Evolutionary conservation across 2,113 vertebrate genomes (phyloP).

Genomic region (Dromaius novaehollandiae): DNA sequence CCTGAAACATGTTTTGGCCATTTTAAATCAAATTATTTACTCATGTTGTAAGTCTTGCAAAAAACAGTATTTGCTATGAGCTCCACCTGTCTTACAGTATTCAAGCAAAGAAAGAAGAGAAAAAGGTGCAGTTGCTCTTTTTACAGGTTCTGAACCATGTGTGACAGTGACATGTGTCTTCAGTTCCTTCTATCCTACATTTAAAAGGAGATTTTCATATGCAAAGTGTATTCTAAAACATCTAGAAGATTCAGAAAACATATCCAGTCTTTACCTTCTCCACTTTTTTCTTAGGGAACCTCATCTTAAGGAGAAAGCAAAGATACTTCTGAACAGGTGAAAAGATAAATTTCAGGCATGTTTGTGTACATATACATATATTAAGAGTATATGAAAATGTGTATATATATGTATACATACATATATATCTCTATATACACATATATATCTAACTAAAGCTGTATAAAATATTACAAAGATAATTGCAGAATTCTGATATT

Average conservation of each 20-base stretch:
- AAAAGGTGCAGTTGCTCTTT: neutral
- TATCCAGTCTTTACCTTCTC: neutral
- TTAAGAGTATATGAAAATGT: no score
- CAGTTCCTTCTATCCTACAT: neutral
- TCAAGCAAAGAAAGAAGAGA: neutral
- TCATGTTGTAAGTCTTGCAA: neutral
- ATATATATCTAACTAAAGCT: neutral
- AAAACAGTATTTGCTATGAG: neutral
- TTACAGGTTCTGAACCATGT: neutral
- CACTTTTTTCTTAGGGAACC: neutral
- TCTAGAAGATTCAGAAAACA: neutral
- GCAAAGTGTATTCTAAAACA: neutral
- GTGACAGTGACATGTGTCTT: neutral
- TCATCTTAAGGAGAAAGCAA: neutral
- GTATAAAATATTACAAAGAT: neutral
- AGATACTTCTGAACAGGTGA: neutral
- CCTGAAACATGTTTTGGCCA: accelerated
- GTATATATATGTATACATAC: neutral
- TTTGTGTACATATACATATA: neutral
- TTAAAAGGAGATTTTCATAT: neutral
- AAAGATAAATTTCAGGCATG: neutral
- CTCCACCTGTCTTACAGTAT: neutral
- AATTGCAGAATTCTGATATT: neutral
- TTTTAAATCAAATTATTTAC: neutral
- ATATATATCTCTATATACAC: neutral